Evolutionary conservation across 2,888 invertebrate species (phyloP).

Genomic region (Hydrotaea cyrtoneurina): DNA sequence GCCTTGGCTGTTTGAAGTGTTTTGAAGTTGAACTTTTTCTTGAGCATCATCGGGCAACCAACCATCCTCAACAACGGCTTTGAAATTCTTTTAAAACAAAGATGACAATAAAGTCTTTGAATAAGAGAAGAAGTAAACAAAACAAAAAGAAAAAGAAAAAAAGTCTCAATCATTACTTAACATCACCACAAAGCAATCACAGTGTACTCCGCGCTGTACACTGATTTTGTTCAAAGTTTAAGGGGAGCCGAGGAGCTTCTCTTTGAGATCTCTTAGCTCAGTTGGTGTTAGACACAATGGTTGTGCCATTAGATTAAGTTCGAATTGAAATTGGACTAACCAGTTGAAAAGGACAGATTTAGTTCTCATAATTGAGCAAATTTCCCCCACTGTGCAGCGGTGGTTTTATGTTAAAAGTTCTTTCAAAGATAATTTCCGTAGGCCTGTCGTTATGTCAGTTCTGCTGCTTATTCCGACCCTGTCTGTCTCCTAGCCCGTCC

Average conservation of each 20-base stretch:
- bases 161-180: conserved; percentile 33
- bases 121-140: conserved; percentile 1
- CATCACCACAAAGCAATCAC: background rate
- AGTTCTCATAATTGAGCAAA: no score
- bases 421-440: background rate
- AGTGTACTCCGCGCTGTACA: no score
- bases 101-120: conserved; percentile 50
- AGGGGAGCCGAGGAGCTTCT: no score
- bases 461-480: background rate
- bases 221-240: no score
- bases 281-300: no score
- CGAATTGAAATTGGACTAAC: no score
- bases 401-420: background rate
- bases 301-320: no score
- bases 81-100: conserved; percentile 46
- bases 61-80: conserved; percentile 25
- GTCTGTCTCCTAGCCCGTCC: conserved; percentile 1
- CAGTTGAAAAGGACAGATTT: no score
- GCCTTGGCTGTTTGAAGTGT: conserved; percentile 9
- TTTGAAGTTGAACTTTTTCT: conserved; percentile 23
- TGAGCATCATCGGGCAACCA: background rate
- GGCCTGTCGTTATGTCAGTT: background rate
- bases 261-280: no score
- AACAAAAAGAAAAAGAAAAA: background rate
- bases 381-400: no score